Conservation (phyloP, 2,888 invertebrate species). For the Drosophila mimica region DNA sequence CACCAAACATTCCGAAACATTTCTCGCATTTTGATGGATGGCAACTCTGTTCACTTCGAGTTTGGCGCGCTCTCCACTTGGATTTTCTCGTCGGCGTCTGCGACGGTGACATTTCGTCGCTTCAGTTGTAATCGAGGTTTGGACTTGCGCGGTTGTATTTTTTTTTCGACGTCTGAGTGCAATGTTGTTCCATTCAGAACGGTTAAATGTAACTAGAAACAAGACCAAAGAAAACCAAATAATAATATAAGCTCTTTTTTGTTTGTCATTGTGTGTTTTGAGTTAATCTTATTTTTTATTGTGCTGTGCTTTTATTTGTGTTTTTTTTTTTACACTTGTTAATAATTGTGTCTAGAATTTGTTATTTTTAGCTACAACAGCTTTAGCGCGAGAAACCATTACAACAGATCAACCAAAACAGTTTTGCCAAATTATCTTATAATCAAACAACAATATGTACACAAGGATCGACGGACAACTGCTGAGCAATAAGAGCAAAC, state of each 20-base stretch:
- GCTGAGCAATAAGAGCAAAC: slow-evolving; percentile 17
- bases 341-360: slow-evolving; percentile 4
- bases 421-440: slow-evolving; percentile 52
- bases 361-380: not conserved
- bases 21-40: slow-evolving; percentile 26
- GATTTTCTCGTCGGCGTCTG: slow-evolving; percentile 11
- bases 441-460: slow-evolving; percentile 22
- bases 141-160: slow-evolving; percentile 57
- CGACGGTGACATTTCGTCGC: slow-evolving; percentile 61
- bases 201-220: slow-evolving; percentile 11
- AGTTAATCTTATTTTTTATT: slow-evolving; percentile 9
- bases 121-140: slow-evolving; percentile 70
- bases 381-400: not conserved
- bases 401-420: slow-evolving; percentile 12
- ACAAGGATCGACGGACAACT: slow-evolving; percentile 17
- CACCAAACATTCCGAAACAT: not conserved
- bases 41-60: slow-evolving; percentile 52
- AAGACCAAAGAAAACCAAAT: slow-evolving; percentile 8
- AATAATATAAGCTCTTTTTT: slow-evolving; percentile 15
- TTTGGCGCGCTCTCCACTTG: slow-evolving; percentile 57
- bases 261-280: slow-evolving; percentile 4
- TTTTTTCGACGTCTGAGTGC: slow-evolving; percentile 17
- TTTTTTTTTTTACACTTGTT: not conserved
- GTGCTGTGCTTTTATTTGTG: slow-evolving; percentile 8
- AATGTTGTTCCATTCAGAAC: slow-evolving; percentile 16